Percentiles rank a stretch among this genome's conserved stretches.
Conservation (phyloP, 2,888 invertebrate species). For the Digitonthophagus gazella region DNA sequence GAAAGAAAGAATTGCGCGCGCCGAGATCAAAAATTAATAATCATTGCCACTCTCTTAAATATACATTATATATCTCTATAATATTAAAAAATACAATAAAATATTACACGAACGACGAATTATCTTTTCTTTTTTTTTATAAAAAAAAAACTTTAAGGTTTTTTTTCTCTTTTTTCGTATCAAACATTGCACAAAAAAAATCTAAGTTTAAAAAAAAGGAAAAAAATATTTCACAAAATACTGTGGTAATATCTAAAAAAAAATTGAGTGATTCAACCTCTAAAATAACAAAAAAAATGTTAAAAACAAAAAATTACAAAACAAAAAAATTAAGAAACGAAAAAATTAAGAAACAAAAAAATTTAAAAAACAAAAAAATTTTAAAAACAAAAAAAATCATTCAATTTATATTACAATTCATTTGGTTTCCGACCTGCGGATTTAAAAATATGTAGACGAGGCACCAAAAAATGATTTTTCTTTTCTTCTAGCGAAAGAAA, state of each 20-base stretch:
- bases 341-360: constrained; percentile 23
- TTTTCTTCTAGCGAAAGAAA: too few relatives aligned
- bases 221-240: constrained; percentile 37
- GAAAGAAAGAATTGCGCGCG: constrained; percentile 31
- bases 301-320: not conserved
- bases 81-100: constrained; percentile 28
- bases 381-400: too few relatives aligned
- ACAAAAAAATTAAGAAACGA: constrained; percentile 15
- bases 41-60: constrained; percentile 46
- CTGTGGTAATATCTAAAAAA: not conserved
- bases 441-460: not conserved
- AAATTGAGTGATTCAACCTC: constrained; percentile 24
- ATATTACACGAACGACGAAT: constrained; percentile 27
- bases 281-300: constrained; percentile 30
- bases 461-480: not conserved
- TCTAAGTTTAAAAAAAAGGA: constrained; percentile 38
- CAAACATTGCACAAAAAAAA: not conserved
- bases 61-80: constrained; percentile 28
- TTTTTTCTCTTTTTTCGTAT: constrained; percentile 9
- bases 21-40: constrained; percentile 27
- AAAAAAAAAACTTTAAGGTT: constrained; percentile 3
- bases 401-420: not conserved
- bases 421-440: constrained; percentile 1
- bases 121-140: constrained; percentile 21
- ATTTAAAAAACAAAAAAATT: constrained; percentile 3